Evolutionary conservation across 2,888 invertebrate genomes (phyloP).

Genomic region (Cataglyphis altisquamis): DNA sequence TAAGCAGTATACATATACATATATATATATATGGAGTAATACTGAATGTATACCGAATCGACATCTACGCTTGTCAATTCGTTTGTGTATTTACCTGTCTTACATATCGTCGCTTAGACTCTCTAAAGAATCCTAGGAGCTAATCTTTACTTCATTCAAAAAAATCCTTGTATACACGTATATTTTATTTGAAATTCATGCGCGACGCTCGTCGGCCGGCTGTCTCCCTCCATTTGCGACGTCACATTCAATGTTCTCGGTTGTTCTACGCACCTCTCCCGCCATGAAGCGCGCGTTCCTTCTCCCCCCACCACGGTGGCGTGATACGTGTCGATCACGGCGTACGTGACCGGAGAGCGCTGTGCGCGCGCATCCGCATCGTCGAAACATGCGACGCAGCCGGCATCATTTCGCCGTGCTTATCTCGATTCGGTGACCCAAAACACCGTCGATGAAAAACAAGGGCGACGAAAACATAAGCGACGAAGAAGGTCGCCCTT

Average conservation of each 20-base stretch:
- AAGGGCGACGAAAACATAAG: constrained; percentile 4
- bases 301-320: background rate
- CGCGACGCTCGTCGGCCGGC: background rate
- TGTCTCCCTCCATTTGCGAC: background rate
- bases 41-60: too few relatives aligned
- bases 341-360: constrained; percentile 68
- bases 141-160: background rate
- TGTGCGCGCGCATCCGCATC: constrained; percentile 70
- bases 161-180: too few relatives aligned
- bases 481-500: background rate
- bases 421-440: constrained; percentile 43
- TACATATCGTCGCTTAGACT: background rate
- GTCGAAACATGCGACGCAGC: constrained; percentile 56
- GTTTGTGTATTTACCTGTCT: background rate
- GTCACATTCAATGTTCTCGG: background rate
- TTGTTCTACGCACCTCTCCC: background rate
- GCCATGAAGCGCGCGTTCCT: background rate
- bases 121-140: background rate
- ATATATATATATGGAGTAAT: too few relatives aligned
- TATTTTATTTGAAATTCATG: background rate
- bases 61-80: too few relatives aligned
- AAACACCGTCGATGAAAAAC: background rate
- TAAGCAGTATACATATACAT: too few relatives aligned
- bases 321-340: constrained; percentile 20
- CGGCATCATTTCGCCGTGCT: constrained; percentile 57